These are phyloP conservation scores for Drosophila miranda DNA, from an alignment of 1,140 invertebrate genomes.

Conservation along the genomic window DNA sequence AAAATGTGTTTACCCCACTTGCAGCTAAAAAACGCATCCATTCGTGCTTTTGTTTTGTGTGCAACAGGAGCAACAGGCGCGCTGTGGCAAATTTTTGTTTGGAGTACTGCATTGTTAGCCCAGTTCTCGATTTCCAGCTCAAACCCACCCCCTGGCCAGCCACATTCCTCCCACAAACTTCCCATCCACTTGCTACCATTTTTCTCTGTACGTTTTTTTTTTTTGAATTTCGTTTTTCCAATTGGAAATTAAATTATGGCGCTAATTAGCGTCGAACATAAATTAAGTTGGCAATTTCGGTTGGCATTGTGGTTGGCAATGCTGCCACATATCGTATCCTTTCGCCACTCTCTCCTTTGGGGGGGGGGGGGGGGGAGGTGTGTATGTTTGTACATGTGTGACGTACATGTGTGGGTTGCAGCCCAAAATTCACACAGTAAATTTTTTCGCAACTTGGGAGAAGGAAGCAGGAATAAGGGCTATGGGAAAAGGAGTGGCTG, in stretches of 20 bases:
- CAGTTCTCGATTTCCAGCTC: conserved; percentile 6
- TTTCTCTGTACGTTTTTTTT: background rate
- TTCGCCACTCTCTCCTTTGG: background rate
- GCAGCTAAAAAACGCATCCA: too few relatives aligned
- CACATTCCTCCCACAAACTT: too few relatives aligned
- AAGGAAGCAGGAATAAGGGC: background rate
- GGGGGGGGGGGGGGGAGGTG: conserved; percentile 12
- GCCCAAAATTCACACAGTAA: conserved; percentile 65
- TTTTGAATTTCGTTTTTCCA: conserved; percentile 11
- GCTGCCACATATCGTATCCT: conserved; percentile 36
- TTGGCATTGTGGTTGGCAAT: conserved; percentile 60
- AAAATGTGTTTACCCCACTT: too few relatives aligned
- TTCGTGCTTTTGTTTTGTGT: too few relatives aligned
- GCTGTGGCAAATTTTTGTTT: background rate
- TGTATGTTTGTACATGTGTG: conserved; percentile 33
- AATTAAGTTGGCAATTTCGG: conserved; percentile 76
- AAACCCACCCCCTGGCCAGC: too few relatives aligned
- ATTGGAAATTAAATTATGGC: conserved; percentile 75
- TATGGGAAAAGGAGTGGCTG: too few relatives aligned
- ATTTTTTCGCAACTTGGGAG: conserved; percentile 27
- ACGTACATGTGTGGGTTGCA: conserved; percentile 2
- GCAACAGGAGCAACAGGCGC: too few relatives aligned
- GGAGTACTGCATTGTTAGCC: conserved; percentile 27
- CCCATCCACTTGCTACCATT: background rate
- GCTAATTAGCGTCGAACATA: conserved; percentile 71